Percentiles rank a stretch among this genome's conserved stretches.
phyloP scores from a whole-genome alignment of 2,888 invertebrate species.

The Anorthoa munda region DNA sequence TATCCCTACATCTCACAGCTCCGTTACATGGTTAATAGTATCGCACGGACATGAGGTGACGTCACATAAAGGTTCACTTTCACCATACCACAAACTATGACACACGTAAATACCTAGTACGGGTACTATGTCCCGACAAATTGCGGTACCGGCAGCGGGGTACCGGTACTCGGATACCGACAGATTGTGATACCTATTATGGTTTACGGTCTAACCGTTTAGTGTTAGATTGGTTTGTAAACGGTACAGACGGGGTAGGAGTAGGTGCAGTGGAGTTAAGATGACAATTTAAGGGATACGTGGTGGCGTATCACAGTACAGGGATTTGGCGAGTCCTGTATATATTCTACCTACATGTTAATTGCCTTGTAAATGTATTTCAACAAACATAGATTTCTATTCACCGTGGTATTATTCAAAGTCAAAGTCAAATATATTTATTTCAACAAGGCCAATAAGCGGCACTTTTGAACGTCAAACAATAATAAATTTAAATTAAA shows the following conservation, averaged over 20 bases:
- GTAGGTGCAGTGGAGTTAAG: not conserved
- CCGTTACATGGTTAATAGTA: slow-evolving; percentile 79
- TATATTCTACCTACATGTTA: not conserved
- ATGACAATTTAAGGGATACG: not conserved
- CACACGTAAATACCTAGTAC: slow-evolving; percentile 65
- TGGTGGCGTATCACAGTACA: not conserved
- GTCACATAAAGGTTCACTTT: slow-evolving; percentile 84
- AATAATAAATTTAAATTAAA: too few relatives aligned
- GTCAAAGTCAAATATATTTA: too few relatives aligned
- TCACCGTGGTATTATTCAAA: too few relatives aligned
- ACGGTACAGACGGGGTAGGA: not conserved
- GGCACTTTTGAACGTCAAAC: too few relatives aligned
- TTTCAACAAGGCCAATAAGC: too few relatives aligned
- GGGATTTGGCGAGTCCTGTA: not conserved
- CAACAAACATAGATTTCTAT: too few relatives aligned
- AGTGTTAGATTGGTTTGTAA: slow-evolving; percentile 48
- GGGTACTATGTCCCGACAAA: slow-evolving; percentile 47
- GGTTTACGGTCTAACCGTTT: slow-evolving; percentile 48
- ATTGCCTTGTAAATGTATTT: not conserved
- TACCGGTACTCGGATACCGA: slow-evolving; percentile 17
- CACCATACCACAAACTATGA: slow-evolving; percentile 74
- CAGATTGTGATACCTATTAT: slow-evolving; percentile 49
- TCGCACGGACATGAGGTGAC: slow-evolving; percentile 77
- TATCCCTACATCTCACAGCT: slow-evolving; percentile 74
- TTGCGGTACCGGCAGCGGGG: slow-evolving; percentile 37